Evolutionary conservation across 2,113 vertebrate species (phyloP), one percentile per base, ranked within the genome.

Genomic region (Macrotis lagotis): DNA sequence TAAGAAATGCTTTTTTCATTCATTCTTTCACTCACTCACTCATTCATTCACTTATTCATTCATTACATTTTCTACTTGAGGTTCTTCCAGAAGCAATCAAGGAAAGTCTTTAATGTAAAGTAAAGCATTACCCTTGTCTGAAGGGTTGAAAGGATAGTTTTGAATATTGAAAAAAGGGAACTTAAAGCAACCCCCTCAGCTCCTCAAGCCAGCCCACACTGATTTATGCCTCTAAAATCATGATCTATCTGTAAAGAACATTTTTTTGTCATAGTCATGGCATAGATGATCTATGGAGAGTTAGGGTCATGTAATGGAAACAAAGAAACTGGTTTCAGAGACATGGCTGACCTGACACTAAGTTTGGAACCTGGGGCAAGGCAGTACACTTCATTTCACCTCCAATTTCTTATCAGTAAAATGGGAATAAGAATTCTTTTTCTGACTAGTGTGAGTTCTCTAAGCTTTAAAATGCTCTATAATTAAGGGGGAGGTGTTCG

Each of bases 331-430:
- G 66, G 25, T 1, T 92, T 94, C 91, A 48, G 47, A 94, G 49
- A n/a, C 47, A 26, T 74, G 92, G 50, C 44, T 22, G 7, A n/a
- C 16, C 0, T 91, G 19, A 25, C 47, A n/a, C 51, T 94, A 91
- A 53, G 90, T 89, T 51, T 90, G 94, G 91, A 91, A 24, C 55
- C 28, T 93, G 50, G 49, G 89, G 51, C 31, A 51, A 92, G 91
- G 66, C 25, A 48, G 92, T 95, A 89, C 25, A 59, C 53, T 8
- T 66, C 66, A 94, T 93, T 89, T 74, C 93, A 49, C 0, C 94
- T 90, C 91, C 50, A 9, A 55, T 95, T 90, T 91, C 74, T 94
- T 94, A 88, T 90, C 50, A 92, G 91, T 55, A 97, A 94, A 91
- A 50, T 25, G 50, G 91, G 90, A 51, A 14, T 74, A 74, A 74